Evolutionary conservation across 2,113 vertebrate genomes (phyloP), one percentile per base, ranked within the genome.

Genomic region (Oceanodroma tethys): DNA sequence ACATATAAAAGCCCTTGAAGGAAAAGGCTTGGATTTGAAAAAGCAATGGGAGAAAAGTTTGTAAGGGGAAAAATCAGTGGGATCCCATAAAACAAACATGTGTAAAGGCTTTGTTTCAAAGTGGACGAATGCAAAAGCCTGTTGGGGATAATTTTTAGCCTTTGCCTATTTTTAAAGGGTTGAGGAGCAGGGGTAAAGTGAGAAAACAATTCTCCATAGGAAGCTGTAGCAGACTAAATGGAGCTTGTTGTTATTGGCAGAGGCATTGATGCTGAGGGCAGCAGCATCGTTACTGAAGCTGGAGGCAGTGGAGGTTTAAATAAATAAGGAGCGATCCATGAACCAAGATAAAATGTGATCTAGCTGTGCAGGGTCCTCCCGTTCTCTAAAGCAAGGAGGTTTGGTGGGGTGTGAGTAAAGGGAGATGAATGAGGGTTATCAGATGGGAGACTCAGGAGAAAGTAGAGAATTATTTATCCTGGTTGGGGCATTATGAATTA

Each of bases 311-410:
- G 96, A 97, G 96, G 90, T 93, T 97, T 97, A 96, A 92, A 93
- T 95, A 96, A 97, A 97, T 82, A 95, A 56, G 91, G 94, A 93
- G 74, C n/a, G 63, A 97, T 95, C 95, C 95, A 93, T 27, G 71
- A 97, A 91, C 62, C 71, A 25, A 96, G 96, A 97, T 96, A 97
- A 97, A 95, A 67, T 52, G 86, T 78, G 97, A 95, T 96, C 94
- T 89, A 16, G 38, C 95, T 95, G 95, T 73, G 96, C 93, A 7
- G 95, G 70, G 93, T 70, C 95, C 96, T 83, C 68, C 89, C 2
- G 76, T 59, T 88, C 87, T 58, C 43, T 34, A 22, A 55, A 88
- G 52, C 89, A 19, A 75, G 88, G 88, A 67, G 91, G 48, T 36
- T 91, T 79, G 97, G 71, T 75, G 48, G 80, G 81, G 89, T 93